These are phyloP conservation scores for Poeciliopsis occidentalis DNA, from an alignment of 2,113 vertebrate genomes.

Conservation along the genomic window DNA sequence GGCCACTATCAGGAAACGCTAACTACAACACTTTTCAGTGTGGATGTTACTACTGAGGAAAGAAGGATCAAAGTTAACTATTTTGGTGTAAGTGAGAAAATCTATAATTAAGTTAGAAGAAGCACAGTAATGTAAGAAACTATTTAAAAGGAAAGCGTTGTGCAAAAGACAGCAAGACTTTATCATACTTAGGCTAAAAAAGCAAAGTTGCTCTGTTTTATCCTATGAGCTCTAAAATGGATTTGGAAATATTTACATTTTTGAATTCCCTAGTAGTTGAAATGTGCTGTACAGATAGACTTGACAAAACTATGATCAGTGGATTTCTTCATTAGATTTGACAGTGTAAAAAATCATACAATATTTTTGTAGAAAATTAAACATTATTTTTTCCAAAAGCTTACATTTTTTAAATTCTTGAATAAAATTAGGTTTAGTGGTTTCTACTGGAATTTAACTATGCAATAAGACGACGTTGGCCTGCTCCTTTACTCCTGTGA, in stretches of 20 bases:
- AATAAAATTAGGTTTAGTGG: too few relatives aligned
- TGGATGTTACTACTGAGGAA: not conserved
- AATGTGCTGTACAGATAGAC: too few relatives aligned
- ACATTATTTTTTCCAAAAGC: not conserved
- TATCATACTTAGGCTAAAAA: not conserved
- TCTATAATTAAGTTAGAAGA: not conserved
- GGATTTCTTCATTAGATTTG: not conserved
- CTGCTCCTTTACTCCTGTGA: slow-evolving; percentile 42
- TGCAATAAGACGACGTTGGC: slow-evolving; percentile 65
- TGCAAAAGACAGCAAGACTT: not conserved
- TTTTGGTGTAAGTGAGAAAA: not conserved
- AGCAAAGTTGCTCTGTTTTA: not conserved
- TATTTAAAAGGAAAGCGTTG: not conserved
- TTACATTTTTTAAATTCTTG: not conserved
- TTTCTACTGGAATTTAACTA: not conserved
- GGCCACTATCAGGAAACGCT: not conserved
- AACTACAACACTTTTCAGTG: not conserved
- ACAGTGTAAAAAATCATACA: not conserved
- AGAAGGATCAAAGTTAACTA: not conserved
- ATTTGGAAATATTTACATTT: not conserved
- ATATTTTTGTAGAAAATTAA: not conserved
- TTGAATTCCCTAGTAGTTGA: not conserved
- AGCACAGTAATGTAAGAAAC: not conserved
- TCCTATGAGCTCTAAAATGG: not conserved
- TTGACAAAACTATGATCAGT: not conserved